Base-by-base conservation (phyloP, 2,797 vertebrate genomes). In the Eulemur albifrons region DNA sequence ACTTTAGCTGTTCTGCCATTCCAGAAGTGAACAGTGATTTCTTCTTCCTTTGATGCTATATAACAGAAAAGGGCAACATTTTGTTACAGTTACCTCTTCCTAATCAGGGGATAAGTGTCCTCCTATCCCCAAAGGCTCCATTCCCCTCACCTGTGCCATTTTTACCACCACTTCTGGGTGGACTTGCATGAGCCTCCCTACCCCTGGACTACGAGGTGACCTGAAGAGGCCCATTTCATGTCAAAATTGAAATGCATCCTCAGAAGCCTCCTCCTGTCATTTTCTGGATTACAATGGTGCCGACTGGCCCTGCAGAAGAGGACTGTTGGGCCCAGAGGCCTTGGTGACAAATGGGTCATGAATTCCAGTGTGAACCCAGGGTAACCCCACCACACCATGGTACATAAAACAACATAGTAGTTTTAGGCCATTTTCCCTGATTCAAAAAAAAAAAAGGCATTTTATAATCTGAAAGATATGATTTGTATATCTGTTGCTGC, bases 1-100 rank as follows among this genome's bases (percentile, higher is more conserved):
- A 99, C 97, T 59, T 98, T 98, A 30, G 97, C 96, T 82, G 98
- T 98, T 88, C 96, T 98, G 81, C 98, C 98, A 45, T 99, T 99
- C 99, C 99, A 99, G 97, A 99, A 99, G 83, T 98, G 97, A 94
- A 99, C 98, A 9, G 67, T 96, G 70, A 99, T 97, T 94, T 99
- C 97, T 93, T 96, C 85, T 77, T 98, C 98, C 94, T 98, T 98
- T 14, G 98, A 98, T 69, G 82, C 99, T 99, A 97, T 90, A 83
- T 92, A 95, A 88, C 59, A 97, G 57, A 97, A 95, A 93, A 95
- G 83, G 27, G 27, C 48, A 97, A 83, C 30, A 35, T 73, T 90
- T 69, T 67, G 52, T 80, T 83, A 79, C 6, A 59, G 61, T 23
- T 30, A 5, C 9, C 21, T 32, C 69, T 45, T 92, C 43, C 50